phyloP scores from a whole-genome alignment of 2,797 vertebrate genomes.

The Enteromius paludinosus region DNA sequence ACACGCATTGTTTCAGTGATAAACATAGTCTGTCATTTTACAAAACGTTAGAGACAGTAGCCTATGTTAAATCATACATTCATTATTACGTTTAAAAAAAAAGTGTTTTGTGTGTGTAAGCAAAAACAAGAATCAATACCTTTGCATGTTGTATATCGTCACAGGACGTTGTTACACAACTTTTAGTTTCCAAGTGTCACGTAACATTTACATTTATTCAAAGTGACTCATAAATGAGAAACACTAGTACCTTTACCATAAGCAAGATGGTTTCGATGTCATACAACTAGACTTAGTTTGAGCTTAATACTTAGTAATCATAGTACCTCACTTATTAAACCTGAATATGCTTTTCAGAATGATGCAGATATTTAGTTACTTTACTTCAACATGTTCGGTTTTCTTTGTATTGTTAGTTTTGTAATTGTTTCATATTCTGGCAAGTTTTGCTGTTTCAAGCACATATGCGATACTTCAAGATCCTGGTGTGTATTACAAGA shows the following conservation, averaged over 20 bases:
- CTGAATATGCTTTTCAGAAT: neutral
- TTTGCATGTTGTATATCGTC: neutral
- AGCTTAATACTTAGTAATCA: neutral
- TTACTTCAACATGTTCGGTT: neutral
- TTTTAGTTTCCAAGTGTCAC: neutral
- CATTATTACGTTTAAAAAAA: neutral
- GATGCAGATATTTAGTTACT: neutral
- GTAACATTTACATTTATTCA: slow-evolving; percentile 26
- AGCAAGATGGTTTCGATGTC: neutral
- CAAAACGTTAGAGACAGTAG: neutral
- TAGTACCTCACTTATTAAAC: neutral
- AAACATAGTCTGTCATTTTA: neutral
- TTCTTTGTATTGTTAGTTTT: neutral
- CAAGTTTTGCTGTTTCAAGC: neutral
- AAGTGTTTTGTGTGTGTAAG: neutral
- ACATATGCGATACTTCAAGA: neutral
- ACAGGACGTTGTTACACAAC: neutral
- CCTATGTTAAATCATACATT: neutral
- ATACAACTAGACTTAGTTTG: neutral
- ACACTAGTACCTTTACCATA: neutral
- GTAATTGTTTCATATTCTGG: neutral
- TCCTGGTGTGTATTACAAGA: neutral
- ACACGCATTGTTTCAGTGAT: neutral
- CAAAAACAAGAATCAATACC: neutral
- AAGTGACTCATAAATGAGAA: slow-evolving; percentile 4